These are phyloP conservation scores for Drosophila pseudoobscura DNA, from an alignment of 1,140 invertebrate species.

Conservation along the genomic window DNA sequence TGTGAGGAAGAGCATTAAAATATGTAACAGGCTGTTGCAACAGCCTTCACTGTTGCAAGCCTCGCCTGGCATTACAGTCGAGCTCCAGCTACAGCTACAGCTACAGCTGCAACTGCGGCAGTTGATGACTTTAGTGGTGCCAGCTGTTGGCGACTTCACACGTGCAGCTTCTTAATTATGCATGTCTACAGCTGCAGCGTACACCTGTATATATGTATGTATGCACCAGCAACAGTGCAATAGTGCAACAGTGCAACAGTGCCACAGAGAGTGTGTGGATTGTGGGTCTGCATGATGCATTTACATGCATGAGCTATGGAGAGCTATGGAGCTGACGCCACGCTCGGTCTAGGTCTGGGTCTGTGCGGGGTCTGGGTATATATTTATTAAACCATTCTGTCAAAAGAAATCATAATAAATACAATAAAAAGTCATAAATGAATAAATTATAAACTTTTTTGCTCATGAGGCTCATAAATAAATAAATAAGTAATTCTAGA, in stretches of 20 bases:
- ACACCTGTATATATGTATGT: constrained; percentile 11
- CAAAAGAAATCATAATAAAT: constrained; percentile 64
- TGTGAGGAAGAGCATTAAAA: constrained; percentile 15
- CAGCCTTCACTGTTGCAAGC: neutral
- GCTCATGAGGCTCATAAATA: constrained; percentile 38
- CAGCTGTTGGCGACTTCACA: constrained; percentile 58
- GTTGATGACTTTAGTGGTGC: constrained; percentile 52
- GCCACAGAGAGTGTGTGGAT: neutral
- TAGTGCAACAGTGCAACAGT: neutral
- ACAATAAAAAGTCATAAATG: constrained; percentile 56
- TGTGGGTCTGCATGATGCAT: constrained; percentile 16
- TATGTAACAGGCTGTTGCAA: constrained; percentile 42
- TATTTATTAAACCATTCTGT: constrained; percentile 54
- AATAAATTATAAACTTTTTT: constrained; percentile 53
- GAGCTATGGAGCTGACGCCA: neutral
- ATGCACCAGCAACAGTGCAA: constrained; percentile 2
- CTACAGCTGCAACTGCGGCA: constrained; percentile 10
- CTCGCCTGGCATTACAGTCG: neutral
- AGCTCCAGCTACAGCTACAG: too few relatives aligned
- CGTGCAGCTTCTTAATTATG: constrained; percentile 65
- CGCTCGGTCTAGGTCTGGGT: neutral
- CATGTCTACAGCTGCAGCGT: constrained; percentile 48
- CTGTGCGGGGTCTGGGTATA: neutral
- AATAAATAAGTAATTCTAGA: constrained; percentile 54
- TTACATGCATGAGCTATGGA: constrained; percentile 43